Percentiles rank a stretch among this genome's conserved stretches.
phyloP scores from a whole-genome alignment of 2,797 vertebrate genomes.

The Vipera latastei region DNA sequence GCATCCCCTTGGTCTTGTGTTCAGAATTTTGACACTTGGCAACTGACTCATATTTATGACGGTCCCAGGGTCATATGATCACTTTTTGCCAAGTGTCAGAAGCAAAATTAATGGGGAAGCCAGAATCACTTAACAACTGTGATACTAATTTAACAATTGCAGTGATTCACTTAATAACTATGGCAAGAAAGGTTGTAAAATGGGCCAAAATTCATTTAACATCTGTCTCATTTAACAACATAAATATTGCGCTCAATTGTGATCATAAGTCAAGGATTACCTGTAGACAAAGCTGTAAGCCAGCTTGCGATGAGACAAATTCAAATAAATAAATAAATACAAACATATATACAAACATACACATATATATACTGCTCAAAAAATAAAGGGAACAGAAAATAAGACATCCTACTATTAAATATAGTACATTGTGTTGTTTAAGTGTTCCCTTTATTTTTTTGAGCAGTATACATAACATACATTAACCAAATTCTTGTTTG shows the following conservation, averaged over 20 bases:
- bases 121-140: neutral
- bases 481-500: neutral
- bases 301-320: neutral
- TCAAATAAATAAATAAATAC: neutral
- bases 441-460: too few relatives aligned
- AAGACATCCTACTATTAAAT: too few relatives aligned
- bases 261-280: neutral
- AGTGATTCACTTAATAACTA: neutral
- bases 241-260: neutral
- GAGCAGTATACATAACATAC: neutral
- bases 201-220: neutral
- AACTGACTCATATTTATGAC: neutral
- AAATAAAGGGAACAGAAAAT: too few relatives aligned
- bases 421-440: too few relatives aligned
- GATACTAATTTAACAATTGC: neutral
- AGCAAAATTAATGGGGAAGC: neutral
- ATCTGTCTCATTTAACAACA: neutral
- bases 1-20: neutral
- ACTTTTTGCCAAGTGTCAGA: neutral
- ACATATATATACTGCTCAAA: neutral
- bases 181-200: neutral
- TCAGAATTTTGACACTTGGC: neutral
- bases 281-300: neutral
- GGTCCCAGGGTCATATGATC: too few relatives aligned
- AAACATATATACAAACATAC: too few relatives aligned